Percentiles rank a stretch among this genome's conserved stretches.
These are phyloP conservation scores for Heliconius eleuchia DNA, from an alignment of 1,140 invertebrate genomes.

Conservation along the genomic window DNA sequence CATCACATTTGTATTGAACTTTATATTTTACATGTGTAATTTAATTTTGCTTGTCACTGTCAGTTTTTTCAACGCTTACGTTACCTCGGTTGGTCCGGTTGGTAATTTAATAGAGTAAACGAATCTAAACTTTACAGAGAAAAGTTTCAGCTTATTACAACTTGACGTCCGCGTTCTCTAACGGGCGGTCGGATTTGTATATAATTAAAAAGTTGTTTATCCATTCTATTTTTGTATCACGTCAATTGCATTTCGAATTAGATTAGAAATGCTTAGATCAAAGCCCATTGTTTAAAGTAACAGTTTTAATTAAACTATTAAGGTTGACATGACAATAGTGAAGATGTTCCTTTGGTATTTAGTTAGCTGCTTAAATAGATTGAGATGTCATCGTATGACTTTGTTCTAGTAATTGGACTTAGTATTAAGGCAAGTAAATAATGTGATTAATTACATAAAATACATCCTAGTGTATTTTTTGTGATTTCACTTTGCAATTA, in stretches of 20 bases:
- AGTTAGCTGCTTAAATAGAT: neutral
- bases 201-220: conserved; percentile 5
- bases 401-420: neutral
- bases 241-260: conserved; percentile 8
- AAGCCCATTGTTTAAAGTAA: conserved; percentile 7
- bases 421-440: neutral
- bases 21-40: conserved; percentile 9
- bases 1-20: conserved; percentile 1
- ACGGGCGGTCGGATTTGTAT: conserved; percentile 7
- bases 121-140: conserved; percentile 5
- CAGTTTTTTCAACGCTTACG: neutral
- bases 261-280: neutral
- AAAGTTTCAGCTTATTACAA: conserved; percentile 1
- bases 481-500: no score
- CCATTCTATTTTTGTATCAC: neutral
- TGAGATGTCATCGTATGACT: neutral
- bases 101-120: neutral
- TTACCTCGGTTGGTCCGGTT: neutral
- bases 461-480: no score
- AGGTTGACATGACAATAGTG: neutral
- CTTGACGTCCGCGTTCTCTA: neutral
- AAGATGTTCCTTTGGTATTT: neutral
- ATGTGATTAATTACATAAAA: neutral
- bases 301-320: neutral
- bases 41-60: conserved; percentile 2